Conservation (phyloP, 2,888 invertebrate species). For the Nephrotoma guestfalica region DNA sequence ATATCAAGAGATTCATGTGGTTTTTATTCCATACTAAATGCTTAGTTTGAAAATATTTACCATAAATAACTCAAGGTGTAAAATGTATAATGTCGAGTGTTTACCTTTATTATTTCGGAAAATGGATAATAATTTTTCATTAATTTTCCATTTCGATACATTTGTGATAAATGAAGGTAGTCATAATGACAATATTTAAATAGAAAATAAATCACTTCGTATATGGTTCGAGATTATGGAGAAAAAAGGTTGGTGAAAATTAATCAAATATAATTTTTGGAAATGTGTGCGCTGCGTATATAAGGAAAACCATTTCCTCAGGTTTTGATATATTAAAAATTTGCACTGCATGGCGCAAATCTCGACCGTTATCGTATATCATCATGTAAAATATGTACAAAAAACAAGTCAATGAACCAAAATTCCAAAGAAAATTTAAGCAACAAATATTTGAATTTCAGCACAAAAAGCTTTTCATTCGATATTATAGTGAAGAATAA, state of each 20-base stretch:
- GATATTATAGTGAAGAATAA: background rate
- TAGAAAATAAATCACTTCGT: background rate
- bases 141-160: background rate
- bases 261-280: background rate
- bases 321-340: background rate
- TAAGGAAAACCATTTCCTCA: background rate
- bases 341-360: background rate
- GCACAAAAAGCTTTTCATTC: background rate
- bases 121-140: background rate
- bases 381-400: background rate
- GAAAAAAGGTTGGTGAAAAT: background rate
- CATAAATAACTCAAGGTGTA: background rate
- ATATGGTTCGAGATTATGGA: background rate
- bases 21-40: background rate
- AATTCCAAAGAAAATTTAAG: background rate
- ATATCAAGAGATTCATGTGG: background rate
- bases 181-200: background rate
- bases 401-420: background rate
- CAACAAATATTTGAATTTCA: background rate
- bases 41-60: background rate
- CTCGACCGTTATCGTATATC: background rate
- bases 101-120: background rate
- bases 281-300: background rate
- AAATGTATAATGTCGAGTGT: background rate
- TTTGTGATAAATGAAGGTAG: background rate